Conservation (phyloP, 2,797 vertebrate species). For the Rhynchotus rufescens region DNA sequence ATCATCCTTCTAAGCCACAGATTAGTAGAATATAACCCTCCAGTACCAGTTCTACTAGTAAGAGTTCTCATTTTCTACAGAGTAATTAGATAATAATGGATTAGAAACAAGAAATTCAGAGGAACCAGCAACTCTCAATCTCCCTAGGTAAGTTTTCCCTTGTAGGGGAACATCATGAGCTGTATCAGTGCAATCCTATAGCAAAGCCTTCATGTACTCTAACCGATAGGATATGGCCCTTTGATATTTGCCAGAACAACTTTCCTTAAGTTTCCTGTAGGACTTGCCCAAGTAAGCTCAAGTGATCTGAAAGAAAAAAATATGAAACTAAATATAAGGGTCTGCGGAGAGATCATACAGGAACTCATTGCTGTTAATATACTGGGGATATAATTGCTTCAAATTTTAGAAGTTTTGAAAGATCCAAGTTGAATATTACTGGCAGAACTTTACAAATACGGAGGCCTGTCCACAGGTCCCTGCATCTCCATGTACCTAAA, state of each 20-base stretch:
- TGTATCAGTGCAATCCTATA: background rate
- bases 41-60: background rate
- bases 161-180: background rate
- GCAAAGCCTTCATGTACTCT: background rate
- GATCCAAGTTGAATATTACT: background rate
- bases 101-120: background rate
- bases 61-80: background rate
- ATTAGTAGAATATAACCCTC: background rate
- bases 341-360: background rate
- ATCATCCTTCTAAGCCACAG: background rate
- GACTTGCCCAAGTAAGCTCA: background rate
- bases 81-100: background rate
- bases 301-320: background rate
- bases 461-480: background rate
- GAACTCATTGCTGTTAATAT: background rate
- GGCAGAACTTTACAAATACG: background rate
- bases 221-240: background rate
- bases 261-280: background rate
- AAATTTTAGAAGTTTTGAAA: background rate
- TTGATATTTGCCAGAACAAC: background rate
- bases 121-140: too few species aligned
- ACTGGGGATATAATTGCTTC: background rate
- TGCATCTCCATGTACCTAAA: background rate
- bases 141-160: background rate
- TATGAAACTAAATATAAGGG: background rate